A percentile compares a stretch with the other conserved stretches of the same genome.
These are phyloP conservation scores for Styela clava DNA, from an alignment of 23 tunicate species.

Conservation along the genomic window DNA sequence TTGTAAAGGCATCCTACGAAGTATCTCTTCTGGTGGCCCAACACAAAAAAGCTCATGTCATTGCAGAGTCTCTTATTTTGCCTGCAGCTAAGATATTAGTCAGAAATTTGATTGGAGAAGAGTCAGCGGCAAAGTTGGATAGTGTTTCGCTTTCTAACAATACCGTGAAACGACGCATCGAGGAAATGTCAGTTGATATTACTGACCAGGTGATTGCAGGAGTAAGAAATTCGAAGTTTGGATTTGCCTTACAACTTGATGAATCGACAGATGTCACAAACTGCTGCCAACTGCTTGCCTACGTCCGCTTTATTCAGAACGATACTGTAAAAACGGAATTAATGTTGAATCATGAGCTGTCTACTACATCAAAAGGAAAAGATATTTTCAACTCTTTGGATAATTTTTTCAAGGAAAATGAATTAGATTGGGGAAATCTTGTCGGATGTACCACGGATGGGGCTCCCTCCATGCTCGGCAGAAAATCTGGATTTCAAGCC, in stretches of 20 bases:
- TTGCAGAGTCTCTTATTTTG: constrained; percentile 35
- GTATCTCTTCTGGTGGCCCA: constrained; percentile 31
- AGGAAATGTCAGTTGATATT: constrained; percentile 59
- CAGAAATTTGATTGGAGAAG: constrained; percentile 33
- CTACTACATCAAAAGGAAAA: constrained; percentile 44
- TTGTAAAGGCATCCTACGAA: too few species aligned
- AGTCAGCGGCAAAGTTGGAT: constrained; percentile 40
- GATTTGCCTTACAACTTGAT: constrained; percentile 51
- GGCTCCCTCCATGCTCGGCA: too few species aligned
- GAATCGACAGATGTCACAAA: constrained; percentile 50
- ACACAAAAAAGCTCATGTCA: constrained; percentile 43
- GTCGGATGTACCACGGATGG: constrained; percentile 62
- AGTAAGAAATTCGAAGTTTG: constrained; percentile 59
- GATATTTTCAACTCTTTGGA: constrained; percentile 42
- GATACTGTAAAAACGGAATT: constrained; percentile 44
- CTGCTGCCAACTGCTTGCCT: constrained; percentile 45
- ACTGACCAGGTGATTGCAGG: constrained; percentile 58
- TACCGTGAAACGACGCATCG: constrained; percentile 58
- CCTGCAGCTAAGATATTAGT: constrained; percentile 42
- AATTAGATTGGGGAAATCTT: constrained; percentile 48
- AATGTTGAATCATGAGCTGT: constrained; percentile 58
- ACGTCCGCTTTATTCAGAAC: too few species aligned
- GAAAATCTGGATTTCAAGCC: constrained; percentile 49
- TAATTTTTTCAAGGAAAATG: constrained; percentile 42
- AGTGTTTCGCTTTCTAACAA: too few species aligned